Percentiles rank a stretch among this genome's conserved stretches.
These are phyloP conservation scores for Decapterus maruadsi DNA, from an alignment of 2,797 vertebrate species.

Conservation along the genomic window DNA sequence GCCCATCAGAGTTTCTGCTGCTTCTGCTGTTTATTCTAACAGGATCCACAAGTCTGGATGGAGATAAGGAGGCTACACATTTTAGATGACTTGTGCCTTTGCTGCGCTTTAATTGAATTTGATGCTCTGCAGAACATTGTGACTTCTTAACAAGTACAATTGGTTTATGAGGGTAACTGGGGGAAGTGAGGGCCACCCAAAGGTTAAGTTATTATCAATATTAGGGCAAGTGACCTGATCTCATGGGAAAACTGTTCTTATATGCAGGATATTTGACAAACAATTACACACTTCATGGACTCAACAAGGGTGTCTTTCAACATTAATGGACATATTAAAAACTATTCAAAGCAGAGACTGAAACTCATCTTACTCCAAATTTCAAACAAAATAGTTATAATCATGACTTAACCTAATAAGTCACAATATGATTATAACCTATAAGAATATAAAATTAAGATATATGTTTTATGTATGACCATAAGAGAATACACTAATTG, in stretches of 20 bases:
- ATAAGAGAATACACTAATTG: not conserved
- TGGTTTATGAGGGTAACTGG: slow-evolving; percentile 74
- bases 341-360: not conserved
- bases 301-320: not conserved
- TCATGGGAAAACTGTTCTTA: slow-evolving; percentile 47
- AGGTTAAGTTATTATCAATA: slow-evolving; percentile 68
- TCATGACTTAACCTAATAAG: not conserved
- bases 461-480: not conserved
- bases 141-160: slow-evolving; percentile 82
- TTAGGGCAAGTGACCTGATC: slow-evolving; percentile 34
- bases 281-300: not conserved
- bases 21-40: slow-evolving; percentile 67
- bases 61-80: slow-evolving; percentile 77
- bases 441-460: not conserved
- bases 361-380: not conserved
- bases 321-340: not conserved
- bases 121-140: slow-evolving; percentile 79
- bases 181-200: slow-evolving; percentile 67
- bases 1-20: slow-evolving; percentile 59
- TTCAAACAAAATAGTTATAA: not conserved
- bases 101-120: slow-evolving; percentile 78
- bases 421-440: not conserved
- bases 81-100: slow-evolving; percentile 75
- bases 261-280: slow-evolving; percentile 24
- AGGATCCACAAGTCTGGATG: slow-evolving; percentile 69